phyloP scores from a whole-genome alignment of 2,113 vertebrate species.

The Eira barbara region DNA sequence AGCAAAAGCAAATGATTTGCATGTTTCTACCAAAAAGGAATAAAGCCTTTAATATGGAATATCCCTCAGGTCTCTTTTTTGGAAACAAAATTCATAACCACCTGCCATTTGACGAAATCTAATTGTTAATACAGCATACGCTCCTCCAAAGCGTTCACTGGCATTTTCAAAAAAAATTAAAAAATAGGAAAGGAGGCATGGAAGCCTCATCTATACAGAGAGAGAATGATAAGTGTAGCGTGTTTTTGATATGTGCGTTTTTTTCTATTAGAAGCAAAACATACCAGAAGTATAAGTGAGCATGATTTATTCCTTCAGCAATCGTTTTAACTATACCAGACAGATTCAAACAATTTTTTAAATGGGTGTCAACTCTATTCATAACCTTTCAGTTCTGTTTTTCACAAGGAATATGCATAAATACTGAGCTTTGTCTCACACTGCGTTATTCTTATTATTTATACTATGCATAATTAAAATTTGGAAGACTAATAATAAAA shows the following conservation, averaged over 20 bases:
- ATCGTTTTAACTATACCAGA: not conserved
- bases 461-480: not conserved
- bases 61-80: slow-evolving; percentile 38
- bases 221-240: not conserved
- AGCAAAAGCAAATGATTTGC: slow-evolving; percentile 51
- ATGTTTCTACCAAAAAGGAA: slow-evolving; percentile 42
- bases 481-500: not conserved
- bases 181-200: not conserved
- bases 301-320: not conserved
- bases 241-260: not conserved
- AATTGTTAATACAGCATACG: not conserved
- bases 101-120: slow-evolving; percentile 47
- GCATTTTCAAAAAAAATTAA: not conserved
- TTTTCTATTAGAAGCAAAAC: not conserved
- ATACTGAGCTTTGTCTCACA: not conserved
- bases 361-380: not conserved
- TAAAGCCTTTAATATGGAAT: slow-evolving; percentile 7
- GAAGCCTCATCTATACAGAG: not conserved
- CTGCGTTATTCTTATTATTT: not conserved
- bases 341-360: not conserved
- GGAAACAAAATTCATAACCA: slow-evolving; percentile 49
- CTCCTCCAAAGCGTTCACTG: not conserved
- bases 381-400: not conserved
- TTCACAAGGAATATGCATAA: not conserved
- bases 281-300: not conserved